Evolutionary conservation across 2,113 vertebrate species (phyloP).

Genomic region (Oryzias woworae): DNA sequence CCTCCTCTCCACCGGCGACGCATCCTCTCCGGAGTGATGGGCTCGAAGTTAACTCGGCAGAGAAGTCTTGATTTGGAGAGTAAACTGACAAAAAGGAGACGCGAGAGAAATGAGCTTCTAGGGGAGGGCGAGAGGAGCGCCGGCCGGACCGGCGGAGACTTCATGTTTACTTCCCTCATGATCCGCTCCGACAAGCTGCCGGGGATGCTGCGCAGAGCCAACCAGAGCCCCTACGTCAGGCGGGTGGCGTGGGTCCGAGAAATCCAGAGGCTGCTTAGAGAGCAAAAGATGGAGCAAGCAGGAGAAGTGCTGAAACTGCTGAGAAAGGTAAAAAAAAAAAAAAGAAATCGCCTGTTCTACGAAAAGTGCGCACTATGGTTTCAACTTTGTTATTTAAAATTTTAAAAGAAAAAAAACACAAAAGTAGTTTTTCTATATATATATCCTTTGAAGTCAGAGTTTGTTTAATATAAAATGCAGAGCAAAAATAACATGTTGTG

Average conservation of each 20-base stretch:
- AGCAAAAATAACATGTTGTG: too few relatives aligned
- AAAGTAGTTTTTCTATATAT: too few relatives aligned
- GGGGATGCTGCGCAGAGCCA: constrained; percentile 76
- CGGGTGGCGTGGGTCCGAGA: constrained; percentile 80
- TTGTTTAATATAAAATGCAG: too few relatives aligned
- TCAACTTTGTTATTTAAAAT: too few relatives aligned
- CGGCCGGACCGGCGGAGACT: constrained; percentile 56
- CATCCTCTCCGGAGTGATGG: constrained; percentile 74
- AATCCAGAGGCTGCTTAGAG: constrained; percentile 78
- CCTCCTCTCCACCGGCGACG: constrained; percentile 13
- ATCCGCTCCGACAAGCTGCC: constrained; percentile 79
- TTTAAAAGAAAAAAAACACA: too few relatives aligned
- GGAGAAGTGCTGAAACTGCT: constrained; percentile 81
- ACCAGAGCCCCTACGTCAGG: constrained; percentile 80
- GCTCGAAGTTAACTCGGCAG: constrained; percentile 83
- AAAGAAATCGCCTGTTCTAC: neutral
- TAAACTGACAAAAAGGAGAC: constrained; percentile 51
- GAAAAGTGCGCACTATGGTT: neutral
- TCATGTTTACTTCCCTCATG: constrained; percentile 77
- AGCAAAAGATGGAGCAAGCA: constrained; percentile 79
- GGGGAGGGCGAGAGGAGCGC: constrained; percentile 54
- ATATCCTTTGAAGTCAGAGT: too few relatives aligned
- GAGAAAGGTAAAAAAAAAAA: constrained; percentile 77
- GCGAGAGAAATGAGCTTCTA: constrained; percentile 42
- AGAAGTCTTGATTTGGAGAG: constrained; percentile 80